phyloP scores from a whole-genome alignment of 2,113 vertebrate species.

The Anolis sagrei region DNA sequence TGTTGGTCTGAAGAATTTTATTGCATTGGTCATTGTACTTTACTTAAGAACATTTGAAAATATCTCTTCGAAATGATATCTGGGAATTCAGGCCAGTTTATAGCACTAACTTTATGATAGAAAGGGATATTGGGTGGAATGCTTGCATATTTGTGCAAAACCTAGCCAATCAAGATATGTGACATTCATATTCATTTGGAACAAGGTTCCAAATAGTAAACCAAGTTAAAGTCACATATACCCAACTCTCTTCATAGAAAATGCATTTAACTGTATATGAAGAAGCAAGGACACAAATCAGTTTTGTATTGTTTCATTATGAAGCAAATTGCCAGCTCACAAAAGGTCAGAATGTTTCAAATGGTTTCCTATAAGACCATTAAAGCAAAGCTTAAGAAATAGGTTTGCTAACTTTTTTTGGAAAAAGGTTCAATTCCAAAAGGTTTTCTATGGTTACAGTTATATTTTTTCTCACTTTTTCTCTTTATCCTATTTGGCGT shows the following conservation, averaged over 20 bases:
- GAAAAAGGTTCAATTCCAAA: constrained; percentile 19
- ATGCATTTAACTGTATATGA: constrained; percentile 38
- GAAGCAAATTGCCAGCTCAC: constrained; percentile 54
- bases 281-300: constrained; percentile 36
- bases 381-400: constrained; percentile 39
- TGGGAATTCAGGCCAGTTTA: too few species aligned
- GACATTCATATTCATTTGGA: constrained; percentile 11
- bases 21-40: neutral
- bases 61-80: too few species aligned
- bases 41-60: neutral
- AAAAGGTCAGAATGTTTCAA: constrained; percentile 59
- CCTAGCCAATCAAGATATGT: too few species aligned
- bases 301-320: constrained; percentile 44
- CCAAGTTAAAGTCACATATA: constrained; percentile 46
- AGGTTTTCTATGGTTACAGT: constrained; percentile 37
- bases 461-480: constrained; percentile 9
- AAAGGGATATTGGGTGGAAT: too few species aligned
- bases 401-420: constrained; percentile 30
- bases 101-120: too few species aligned
- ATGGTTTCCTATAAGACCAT: constrained; percentile 41
- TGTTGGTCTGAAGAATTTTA: neutral
- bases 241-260: neutral
- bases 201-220: neutral
- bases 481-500: neutral
- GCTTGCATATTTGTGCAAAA: too few species aligned